phyloP scores from a whole-genome alignment of 2,888 invertebrate species.

The Troglohyphantes excavatus region DNA sequence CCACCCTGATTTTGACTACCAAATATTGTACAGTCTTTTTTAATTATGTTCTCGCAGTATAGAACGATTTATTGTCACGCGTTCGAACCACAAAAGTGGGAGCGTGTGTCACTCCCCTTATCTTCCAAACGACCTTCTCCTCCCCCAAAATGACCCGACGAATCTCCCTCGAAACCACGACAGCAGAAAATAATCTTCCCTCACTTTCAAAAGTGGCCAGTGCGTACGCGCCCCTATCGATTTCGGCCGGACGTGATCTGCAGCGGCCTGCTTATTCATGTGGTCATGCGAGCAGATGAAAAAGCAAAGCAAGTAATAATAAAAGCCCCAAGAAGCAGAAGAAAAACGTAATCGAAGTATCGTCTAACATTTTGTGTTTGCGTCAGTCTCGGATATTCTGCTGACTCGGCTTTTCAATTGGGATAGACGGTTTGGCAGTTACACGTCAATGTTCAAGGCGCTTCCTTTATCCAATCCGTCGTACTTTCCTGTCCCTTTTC shows the following conservation, averaged over 20 bases:
- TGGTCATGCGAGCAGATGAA: slow-evolving; percentile 47
- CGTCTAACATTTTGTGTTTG: slow-evolving; percentile 41
- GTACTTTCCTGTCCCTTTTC: slow-evolving; percentile 36
- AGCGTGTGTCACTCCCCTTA: too few species aligned
- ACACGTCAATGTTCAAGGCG: slow-evolving; percentile 37
- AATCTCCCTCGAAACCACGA: too few species aligned
- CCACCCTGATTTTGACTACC: too few species aligned
- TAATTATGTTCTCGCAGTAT: too few species aligned
- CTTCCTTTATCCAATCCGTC: slow-evolving; percentile 42
- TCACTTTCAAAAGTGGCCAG: neutral
- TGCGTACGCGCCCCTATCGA: slow-evolving; percentile 12
- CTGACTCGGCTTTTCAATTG: slow-evolving; percentile 41
- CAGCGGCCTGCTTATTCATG: slow-evolving; percentile 43
- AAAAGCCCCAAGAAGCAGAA: neutral
- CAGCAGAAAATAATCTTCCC: neutral
- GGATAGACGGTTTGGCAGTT: slow-evolving; percentile 50
- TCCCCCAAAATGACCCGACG: too few species aligned
- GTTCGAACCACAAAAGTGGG: too few species aligned
- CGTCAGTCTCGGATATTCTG: slow-evolving; percentile 35
- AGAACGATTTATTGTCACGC: too few species aligned
- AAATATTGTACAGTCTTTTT: too few species aligned
- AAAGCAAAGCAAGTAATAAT: slow-evolving; percentile 3
- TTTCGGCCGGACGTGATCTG: slow-evolving; percentile 41
- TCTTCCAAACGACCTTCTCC: too few species aligned
- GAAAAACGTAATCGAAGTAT: slow-evolving; percentile 47